Conservation (phyloP, 92 coral and sea anemone species). For the Bergia puertoricense region DNA sequence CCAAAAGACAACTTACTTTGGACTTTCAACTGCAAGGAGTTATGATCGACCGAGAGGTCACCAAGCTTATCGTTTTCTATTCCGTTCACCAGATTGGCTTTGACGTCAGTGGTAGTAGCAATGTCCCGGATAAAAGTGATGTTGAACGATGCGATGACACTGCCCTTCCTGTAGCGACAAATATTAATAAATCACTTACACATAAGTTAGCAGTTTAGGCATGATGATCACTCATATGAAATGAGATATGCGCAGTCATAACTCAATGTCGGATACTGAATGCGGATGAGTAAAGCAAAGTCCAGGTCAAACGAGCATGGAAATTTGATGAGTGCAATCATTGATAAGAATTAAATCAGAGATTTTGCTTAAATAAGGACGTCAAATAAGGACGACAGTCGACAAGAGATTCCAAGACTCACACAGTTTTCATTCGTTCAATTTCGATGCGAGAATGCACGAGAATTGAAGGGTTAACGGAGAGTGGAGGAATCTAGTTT, state of each 20-base stretch:
- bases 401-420: no score
- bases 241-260: no score
- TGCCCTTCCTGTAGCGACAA: constrained; percentile 68
- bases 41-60: constrained; percentile 66
- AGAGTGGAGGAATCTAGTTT: background rate
- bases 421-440: no score
- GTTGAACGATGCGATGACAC: constrained; percentile 72
- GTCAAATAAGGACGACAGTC: no score
- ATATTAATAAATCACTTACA: background rate
- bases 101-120: constrained; percentile 61
- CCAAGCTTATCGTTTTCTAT: constrained; percentile 82
- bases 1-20: background rate
- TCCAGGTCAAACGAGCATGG: no score
- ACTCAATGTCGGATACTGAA: no score
- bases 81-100: constrained; percentile 64
- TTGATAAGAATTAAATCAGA: no score
- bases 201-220: background rate
- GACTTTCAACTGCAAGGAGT: constrained; percentile 53
- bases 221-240: no score
- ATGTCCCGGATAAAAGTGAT: constrained; percentile 77
- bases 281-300: no score
- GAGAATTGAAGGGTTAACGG: background rate
- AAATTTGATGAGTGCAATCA: no score
- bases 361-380: no score
- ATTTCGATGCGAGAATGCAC: background rate